Conservation (phyloP, 2,113 vertebrate genomes). For the Neotoma lepida region DNA sequence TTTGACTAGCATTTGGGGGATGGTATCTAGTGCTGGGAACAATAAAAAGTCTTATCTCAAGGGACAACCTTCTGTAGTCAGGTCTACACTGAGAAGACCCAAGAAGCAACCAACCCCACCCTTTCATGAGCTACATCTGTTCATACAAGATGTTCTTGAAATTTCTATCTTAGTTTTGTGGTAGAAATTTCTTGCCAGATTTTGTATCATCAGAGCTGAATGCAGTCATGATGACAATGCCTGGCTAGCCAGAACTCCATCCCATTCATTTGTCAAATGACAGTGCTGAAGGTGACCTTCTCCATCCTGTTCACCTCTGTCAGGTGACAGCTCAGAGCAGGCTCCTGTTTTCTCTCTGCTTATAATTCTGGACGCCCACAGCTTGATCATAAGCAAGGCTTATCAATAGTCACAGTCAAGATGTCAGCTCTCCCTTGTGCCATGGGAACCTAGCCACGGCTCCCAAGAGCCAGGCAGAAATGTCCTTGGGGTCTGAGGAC, state of each 20-base stretch:
- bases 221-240: neutral
- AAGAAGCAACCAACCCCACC: neutral
- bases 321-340: neutral
- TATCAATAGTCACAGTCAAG: neutral
- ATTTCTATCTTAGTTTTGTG: neutral
- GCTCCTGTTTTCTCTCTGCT: neutral
- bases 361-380: neutral
- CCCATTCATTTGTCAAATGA: constrained; percentile 39
- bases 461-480: neutral
- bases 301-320: neutral
- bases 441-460: rapidly evolving
- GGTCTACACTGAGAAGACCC: neutral
- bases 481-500: neutral
- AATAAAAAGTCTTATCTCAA: neutral
- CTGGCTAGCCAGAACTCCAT: constrained; percentile 14
- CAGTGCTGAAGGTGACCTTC: constrained; percentile 49
- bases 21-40: neutral
- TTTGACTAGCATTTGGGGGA: neutral
- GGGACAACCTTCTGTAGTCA: neutral
- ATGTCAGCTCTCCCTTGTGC: neutral
- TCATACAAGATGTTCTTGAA: neutral
- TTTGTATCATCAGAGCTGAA: neutral
- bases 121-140: neutral
- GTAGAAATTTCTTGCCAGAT: neutral
- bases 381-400: neutral